Conservation (phyloP, 2,888 invertebrate genomes). For the Hybos culiciformis region DNA sequence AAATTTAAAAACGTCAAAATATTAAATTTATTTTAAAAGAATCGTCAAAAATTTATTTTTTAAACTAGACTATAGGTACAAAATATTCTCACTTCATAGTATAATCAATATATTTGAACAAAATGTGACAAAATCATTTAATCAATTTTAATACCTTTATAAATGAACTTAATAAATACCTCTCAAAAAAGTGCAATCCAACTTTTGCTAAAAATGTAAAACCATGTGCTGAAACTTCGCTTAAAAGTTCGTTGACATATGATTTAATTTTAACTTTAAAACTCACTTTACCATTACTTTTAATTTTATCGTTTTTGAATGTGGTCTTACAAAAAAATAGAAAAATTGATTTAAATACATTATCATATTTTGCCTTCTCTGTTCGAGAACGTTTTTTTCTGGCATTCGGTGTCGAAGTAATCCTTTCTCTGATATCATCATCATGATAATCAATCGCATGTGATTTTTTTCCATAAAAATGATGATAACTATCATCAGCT, state of each 20-base stretch:
- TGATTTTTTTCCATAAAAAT: too few species aligned
- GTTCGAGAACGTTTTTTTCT: too few species aligned
- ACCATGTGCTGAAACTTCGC: constrained; percentile 33
- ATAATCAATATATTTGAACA: not conserved
- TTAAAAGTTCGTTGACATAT: constrained; percentile 30
- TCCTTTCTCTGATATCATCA: too few species aligned
- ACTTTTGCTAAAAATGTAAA: constrained; percentile 31
- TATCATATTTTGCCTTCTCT: too few species aligned
- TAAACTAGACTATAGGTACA: too few species aligned
- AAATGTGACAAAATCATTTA: not conserved
- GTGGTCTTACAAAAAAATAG: not conserved
- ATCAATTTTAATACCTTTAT: not conserved
- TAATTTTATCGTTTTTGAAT: not conserved
- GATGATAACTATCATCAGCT: too few species aligned
- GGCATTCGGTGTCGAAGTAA: too few species aligned
- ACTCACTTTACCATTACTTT: constrained; percentile 9
- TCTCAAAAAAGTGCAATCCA: constrained; percentile 29
- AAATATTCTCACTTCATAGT: too few species aligned
- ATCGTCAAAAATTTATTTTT: not conserved
- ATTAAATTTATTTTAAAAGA: not conserved
- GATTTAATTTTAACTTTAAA: constrained; percentile 21
- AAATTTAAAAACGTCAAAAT: too few species aligned
- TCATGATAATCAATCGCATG: too few species aligned
- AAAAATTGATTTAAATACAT: too few species aligned
- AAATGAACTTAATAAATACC: constrained; percentile 21